Base-by-base conservation (phyloP, 1,140 invertebrate species). In the Eriosoma lanigerum region DNA sequence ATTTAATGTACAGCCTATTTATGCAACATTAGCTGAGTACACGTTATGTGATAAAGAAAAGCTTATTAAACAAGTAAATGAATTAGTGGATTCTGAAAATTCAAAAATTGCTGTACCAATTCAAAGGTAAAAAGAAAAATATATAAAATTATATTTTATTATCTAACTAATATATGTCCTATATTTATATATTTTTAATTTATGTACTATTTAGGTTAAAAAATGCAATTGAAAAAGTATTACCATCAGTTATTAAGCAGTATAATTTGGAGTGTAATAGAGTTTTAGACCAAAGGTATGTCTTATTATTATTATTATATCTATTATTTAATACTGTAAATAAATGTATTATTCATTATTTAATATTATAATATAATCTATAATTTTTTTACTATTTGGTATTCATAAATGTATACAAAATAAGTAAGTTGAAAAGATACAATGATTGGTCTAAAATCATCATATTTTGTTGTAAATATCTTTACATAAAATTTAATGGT, bases 11-110 rank as follows among this genome's bases (percentile, higher is more conserved):
- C n/a, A 62, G 19, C 50, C 56, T n/a, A 29, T 78, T 21, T 78
- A 78, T 62, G 56, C 13, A 29, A 62, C 12, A 3, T 62, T 78
- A 60, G 75, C 75, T 62, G 56, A 60, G 24, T 3, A 24, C 29
- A 44, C 62, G 75, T 44, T 62, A n/a, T 78, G 75, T 48, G 56
- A 78, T 15, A 78, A 62, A 78, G 56, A 78, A 19, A 78, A 78
- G 29, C 56, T 78, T 62, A 38, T 78, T 62, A 21, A 78, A 62
- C 54, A 78, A 62, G 44, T 78, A 29, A 78, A 60, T 46, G 8
- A 62, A 17, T n/a, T 78, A 3, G 56, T 78, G n/a, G 44, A 78
- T 48, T 29, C 21, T 46, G 75, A 78, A 15, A 56, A 78, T 62
- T 13, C 21, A 44, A 78, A 62, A 78, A 78, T 78, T 62, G 10